Evolutionary conservation across 2,113 vertebrate genomes (phyloP), one percentile per base, ranked within the genome.

Genomic region (Megalops atlanticus): DNA sequence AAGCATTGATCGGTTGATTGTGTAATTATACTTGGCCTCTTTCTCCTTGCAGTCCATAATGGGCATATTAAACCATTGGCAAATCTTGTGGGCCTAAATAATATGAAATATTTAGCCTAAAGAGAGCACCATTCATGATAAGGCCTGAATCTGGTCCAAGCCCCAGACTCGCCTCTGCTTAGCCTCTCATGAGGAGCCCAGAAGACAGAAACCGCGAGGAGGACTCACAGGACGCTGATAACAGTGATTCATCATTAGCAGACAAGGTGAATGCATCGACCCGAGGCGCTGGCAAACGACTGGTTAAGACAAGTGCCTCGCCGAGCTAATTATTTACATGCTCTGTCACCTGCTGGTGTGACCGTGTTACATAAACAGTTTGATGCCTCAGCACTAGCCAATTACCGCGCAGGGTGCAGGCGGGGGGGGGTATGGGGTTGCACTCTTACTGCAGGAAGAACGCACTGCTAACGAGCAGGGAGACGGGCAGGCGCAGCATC

Each of bases 301-400:
- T 76, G 36, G 35, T 38, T 38, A 52, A 77, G 49, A 33, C n/a
- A 14, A 54, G 31, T 36, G 21, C 27, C 47, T 58, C 49, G 33
- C 76, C 0, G 49, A 11, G 49, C 47, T 77, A 52, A 77, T 77
- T 77, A 77, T 77, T 77, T 58, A 58, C 35, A 39, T 77, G 47
- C 49, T 77, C 6, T 39, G 49, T 77, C 47, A 77, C 49, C 49
- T 58, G 47, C 45, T 36, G 7, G 47, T 21, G 36, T 3, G 31
- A 33, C 76, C 39, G 31, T 38, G 27, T 11, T 15, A 12, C 3
- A 11, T 24, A 58, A 58, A 35, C 52, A 54, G 33, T 45, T 4
- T 64, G 76, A 58, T 49, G 64, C 76, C 36, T 47, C 35, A n/a
- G 47, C 47, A 49, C 49, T 31, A 77, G 4, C 76, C 39, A 77